phyloP scores from a whole-genome alignment of 2,888 invertebrate species.

The Eupelmus urozonus region DNA sequence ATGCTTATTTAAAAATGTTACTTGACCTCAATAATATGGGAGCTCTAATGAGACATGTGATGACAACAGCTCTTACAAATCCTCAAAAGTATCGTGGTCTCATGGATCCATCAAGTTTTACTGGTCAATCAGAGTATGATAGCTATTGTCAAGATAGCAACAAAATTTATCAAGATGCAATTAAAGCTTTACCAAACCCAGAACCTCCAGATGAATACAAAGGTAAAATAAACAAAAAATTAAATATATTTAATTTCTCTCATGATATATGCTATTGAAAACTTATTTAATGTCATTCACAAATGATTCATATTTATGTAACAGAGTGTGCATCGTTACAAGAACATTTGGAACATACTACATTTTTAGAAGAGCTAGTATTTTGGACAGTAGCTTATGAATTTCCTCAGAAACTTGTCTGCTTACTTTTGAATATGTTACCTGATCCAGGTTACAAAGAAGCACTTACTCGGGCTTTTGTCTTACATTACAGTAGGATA shows the following conservation, averaged over 20 bases:
- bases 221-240: constrained; percentile 72
- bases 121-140: constrained; percentile 82
- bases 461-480: constrained; percentile 94
- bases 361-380: constrained; percentile 95
- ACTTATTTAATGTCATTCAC: neutral
- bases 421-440: constrained; percentile 94
- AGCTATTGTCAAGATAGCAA: constrained; percentile 86
- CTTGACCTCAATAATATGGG: constrained; percentile 98
- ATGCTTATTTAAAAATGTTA: constrained; percentile 92
- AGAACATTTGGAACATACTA: constrained; percentile 88
- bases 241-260: neutral
- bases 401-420: constrained; percentile 97
- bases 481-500: constrained; percentile 96
- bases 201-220: constrained; percentile 87
- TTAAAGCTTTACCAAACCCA: constrained; percentile 87
- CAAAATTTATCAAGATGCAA: constrained; percentile 88
- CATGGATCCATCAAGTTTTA: constrained; percentile 69
- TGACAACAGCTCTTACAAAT: constrained; percentile 94
- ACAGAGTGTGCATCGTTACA: constrained; percentile 87
- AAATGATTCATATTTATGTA: constrained; percentile 20
- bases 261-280: no score
- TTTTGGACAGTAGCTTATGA: constrained; percentile 99
- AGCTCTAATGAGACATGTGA: constrained; percentile 94
- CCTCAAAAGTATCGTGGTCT: constrained; percentile 80
- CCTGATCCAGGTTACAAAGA: constrained; percentile 97